Conservation (phyloP, 2,797 vertebrate genomes). For the Amphiprion clarkii region DNA sequence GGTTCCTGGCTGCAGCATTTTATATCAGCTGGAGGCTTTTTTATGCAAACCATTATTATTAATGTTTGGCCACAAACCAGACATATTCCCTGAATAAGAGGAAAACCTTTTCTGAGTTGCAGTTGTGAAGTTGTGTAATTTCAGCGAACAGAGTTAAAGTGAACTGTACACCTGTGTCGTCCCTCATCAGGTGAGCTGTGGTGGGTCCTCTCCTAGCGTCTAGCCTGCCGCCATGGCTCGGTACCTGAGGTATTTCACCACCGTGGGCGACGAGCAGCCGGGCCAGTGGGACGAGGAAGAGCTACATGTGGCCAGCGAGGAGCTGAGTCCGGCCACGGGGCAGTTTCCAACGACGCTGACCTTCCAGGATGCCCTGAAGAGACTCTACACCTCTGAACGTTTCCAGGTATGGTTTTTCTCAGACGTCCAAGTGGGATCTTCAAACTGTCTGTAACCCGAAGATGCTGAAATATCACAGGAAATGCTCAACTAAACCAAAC, state of each 20-base stretch:
- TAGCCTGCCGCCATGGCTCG: constrained; percentile 84
- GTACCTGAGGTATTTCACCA: constrained; percentile 92
- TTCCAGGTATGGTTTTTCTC: constrained; percentile 89
- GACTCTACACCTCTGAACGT: constrained; percentile 88
- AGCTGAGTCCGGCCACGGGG: constrained; percentile 59
- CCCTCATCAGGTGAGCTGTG: constrained; percentile 17
- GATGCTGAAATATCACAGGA: background rate
- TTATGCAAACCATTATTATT: no score
- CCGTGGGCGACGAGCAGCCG: constrained; percentile 88
- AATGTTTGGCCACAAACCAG: background rate
- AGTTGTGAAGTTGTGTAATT: background rate
- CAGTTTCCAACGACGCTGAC: constrained; percentile 26
- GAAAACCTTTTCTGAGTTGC: background rate
- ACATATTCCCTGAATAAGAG: background rate
- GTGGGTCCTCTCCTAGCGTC: background rate
- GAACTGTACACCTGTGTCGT: no score
- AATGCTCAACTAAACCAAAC: no score
- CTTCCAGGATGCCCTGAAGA: constrained; percentile 87
- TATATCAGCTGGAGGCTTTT: no score
- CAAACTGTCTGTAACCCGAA: background rate
- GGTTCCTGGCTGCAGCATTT: no score
- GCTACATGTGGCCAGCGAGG: constrained; percentile 65
- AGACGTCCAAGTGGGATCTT: no score
- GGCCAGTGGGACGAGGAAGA: constrained; percentile 84
- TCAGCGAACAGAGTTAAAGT: background rate